These are phyloP conservation scores for Sceliomorpha sp. DNA, from an alignment of 2,888 invertebrate genomes.

Conservation along the genomic window DNA sequence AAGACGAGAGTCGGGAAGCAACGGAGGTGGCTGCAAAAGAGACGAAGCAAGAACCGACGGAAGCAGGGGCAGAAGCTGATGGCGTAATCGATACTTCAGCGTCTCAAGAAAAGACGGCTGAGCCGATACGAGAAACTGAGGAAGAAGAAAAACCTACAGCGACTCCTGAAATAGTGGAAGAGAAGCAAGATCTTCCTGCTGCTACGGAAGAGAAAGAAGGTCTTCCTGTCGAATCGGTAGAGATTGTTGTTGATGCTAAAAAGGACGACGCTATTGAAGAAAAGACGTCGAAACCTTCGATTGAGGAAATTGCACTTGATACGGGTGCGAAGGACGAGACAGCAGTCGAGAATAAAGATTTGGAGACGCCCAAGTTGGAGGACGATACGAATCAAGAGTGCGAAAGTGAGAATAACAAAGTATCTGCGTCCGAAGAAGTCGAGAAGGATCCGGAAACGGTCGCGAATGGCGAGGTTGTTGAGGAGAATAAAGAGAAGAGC, in stretches of 20 bases:
- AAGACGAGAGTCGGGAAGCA: constrained; percentile 46
- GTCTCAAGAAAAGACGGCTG: constrained; percentile 39
- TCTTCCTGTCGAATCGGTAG: too few species aligned
- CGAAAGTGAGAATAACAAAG: constrained; percentile 27
- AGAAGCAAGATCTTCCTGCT: too few species aligned
- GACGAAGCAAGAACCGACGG: constrained; percentile 16
- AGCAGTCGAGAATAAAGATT: constrained; percentile 6
- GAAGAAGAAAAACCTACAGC: constrained; percentile 12
- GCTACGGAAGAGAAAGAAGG: too few species aligned
- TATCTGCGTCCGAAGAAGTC: constrained; percentile 15
- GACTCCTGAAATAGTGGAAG: constrained; percentile 18
- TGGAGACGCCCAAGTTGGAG: too few species aligned
- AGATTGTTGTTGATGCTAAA: too few species aligned
- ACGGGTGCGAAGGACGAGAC: background rate
- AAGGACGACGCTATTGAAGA: constrained; percentile 14
- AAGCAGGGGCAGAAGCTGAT: constrained; percentile 12
- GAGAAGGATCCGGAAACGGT: constrained; percentile 27
- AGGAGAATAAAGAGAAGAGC: constrained; percentile 18
- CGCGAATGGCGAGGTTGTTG: constrained; percentile 11
- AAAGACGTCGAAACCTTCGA: too few species aligned
- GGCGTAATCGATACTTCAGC: constrained; percentile 25
- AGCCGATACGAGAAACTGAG: constrained; percentile 22
- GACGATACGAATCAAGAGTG: too few species aligned
- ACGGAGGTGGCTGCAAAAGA: constrained; percentile 55
- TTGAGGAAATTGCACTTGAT: constrained; percentile 1